Base-by-base conservation (phyloP, 2,797 vertebrate genomes). In the Sarcophilus harrisii region DNA sequence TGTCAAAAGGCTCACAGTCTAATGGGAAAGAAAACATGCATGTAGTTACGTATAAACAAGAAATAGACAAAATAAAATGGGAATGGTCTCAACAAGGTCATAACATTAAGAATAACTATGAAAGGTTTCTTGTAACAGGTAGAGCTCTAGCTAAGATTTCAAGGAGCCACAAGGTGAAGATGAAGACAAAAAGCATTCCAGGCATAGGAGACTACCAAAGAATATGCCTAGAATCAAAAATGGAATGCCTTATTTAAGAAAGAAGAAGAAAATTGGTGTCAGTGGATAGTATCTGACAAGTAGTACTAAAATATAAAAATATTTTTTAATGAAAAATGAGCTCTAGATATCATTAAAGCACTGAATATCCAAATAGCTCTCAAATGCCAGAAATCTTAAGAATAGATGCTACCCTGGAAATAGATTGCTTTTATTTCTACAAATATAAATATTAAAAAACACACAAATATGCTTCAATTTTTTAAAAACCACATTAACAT, bases 401-500 rank as follows among this genome's bases (percentile, higher is more conserved):
- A 87, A 87, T 1, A 45, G 38, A 81, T n/a, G 62, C 14, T 81
- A 45, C n/a, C 73, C 45, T 45, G 24, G n/a, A 81, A 81, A 81
- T 10, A 27, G 30, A 87, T 49, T 81, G 21, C n/a, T 45, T 21
- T 4, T 16, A 38, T 73, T 66, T 81, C 29, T 24, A 21, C 1
- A 81, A 45, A 24, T 21, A 38, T 54, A 73, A 45, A 81, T 0
- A 18, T 38, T 38, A 57, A 92, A 95, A 96, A 93, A 95, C 5
- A 12, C 0, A 73, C 5, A 21, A 73, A 73, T 73, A 49, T 0
- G 89, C 49, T 96, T 94, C 73, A 93, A 91, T 57, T 97, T 92
- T 55, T 92, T 93, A 59, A 92, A 18, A 52, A 94, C 95, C 94
- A 92, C 16, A 95, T n/a, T 16, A 92, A 62, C 95, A 62, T 95